Conservation (phyloP, 1,140 invertebrate genomes). For the Diachasmimorpha longicaudata region DNA sequence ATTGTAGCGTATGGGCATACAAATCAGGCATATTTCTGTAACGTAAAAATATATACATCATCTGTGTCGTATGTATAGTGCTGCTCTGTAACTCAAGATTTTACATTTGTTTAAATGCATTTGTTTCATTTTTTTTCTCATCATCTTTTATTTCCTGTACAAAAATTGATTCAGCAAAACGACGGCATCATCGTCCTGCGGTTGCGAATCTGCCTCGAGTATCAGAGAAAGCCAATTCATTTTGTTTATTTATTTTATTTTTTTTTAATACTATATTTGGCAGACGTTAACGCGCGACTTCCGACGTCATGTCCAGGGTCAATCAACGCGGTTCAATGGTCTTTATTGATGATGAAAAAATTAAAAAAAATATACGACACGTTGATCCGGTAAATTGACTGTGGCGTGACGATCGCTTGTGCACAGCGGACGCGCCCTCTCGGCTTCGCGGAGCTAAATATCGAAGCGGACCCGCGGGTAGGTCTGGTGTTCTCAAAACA, state of each 20-base stretch:
- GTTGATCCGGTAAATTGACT: not conserved
- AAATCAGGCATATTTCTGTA: constrained; percentile 62
- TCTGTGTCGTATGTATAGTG: constrained; percentile 65
- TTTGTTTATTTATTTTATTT: not conserved
- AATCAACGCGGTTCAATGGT: not conserved
- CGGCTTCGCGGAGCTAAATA: constrained; percentile 47
- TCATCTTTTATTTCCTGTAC: constrained; percentile 54
- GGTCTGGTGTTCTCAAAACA: constrained; percentile 52
- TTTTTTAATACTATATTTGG: constrained; percentile 6
- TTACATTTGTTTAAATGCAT: constrained; percentile 54
- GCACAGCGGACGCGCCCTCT: constrained; percentile 19
- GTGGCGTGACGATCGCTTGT: not conserved
- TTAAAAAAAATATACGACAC: not conserved
- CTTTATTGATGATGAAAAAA: not conserved
- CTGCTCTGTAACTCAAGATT: constrained; percentile 65
- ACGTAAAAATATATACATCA: constrained; percentile 66
- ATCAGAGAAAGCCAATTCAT: constrained; percentile 13
- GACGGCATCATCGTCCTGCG: constrained; percentile 33
- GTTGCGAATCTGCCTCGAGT: not conserved
- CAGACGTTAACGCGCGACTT: not conserved
- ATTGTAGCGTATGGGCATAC: constrained; percentile 43
- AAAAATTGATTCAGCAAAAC: constrained; percentile 57
- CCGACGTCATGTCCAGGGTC: not conserved
- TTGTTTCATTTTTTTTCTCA: constrained; percentile 22
- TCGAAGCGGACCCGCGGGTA: constrained; percentile 65